These are phyloP conservation scores for Oceanites oceanicus DNA, from an alignment of 2,113 vertebrate genomes.

Conservation along the genomic window DNA sequence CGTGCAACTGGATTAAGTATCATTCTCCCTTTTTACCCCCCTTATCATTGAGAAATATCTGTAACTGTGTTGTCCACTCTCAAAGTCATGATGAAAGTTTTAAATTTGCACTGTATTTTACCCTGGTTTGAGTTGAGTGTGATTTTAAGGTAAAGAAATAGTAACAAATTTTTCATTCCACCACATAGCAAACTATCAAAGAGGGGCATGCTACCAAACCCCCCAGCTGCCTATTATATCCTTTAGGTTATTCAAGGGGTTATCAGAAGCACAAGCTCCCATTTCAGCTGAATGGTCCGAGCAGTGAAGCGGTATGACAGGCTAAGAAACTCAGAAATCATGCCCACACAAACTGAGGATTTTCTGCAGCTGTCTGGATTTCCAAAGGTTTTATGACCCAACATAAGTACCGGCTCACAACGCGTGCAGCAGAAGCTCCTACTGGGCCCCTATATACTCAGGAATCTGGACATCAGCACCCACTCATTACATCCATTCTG, in stretches of 20 bases:
- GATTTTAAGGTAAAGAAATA: background rate
- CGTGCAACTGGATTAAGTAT: background rate
- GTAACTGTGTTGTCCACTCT: background rate
- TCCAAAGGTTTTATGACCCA: background rate
- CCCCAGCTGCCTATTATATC: background rate
- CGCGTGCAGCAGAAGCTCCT: background rate
- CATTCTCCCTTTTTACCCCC: background rate
- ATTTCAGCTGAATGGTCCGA: background rate
- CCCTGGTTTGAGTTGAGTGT: background rate
- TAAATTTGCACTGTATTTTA: background rate
- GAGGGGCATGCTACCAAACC: background rate
- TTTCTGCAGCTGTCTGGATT: background rate
- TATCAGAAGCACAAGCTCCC: background rate
- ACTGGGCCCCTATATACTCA: background rate
- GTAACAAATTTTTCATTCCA: background rate
- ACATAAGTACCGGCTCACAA: fast-evolving
- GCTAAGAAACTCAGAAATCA: background rate
- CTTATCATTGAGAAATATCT: background rate
- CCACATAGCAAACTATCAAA: background rate
- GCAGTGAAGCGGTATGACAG: background rate
- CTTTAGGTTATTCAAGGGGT: background rate
- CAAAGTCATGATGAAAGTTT: background rate
- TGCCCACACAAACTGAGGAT: background rate
- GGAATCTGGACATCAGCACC: background rate
- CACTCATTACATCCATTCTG: background rate